Percentiles rank a stretch among this genome's conserved stretches.
Evolutionary conservation across 1,140 invertebrate genomes (phyloP).

Genomic region (Scaptomyza hsui): DNA sequence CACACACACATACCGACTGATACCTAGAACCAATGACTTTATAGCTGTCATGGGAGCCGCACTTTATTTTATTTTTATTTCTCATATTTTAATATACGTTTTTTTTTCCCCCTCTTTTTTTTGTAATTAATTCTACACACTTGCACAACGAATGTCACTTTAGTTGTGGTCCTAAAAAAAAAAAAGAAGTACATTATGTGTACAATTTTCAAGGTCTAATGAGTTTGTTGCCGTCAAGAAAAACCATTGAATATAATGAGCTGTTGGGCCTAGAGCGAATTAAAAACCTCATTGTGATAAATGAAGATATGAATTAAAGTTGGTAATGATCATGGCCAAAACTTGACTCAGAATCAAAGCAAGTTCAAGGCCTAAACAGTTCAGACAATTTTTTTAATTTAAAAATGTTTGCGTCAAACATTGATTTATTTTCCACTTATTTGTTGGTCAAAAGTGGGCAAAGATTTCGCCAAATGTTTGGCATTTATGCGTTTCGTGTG

Average conservation of each 20-base stretch:
- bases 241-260: slow-evolving; percentile 70
- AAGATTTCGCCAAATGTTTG: slow-evolving; percentile 7
- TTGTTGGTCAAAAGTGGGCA: slow-evolving; percentile 18
- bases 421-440: slow-evolving; percentile 50
- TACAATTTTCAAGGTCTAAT: slow-evolving; percentile 76
- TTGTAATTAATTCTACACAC: slow-evolving; percentile 77
- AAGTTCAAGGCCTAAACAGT: slow-evolving; percentile 66
- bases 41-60: slow-evolving; percentile 72
- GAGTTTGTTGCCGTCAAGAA: slow-evolving; percentile 65
- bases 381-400: too few species aligned
- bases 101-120: slow-evolving; percentile 39
- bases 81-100: slow-evolving; percentile 34
- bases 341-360: slow-evolving; percentile 10
- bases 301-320: slow-evolving; percentile 76
- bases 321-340: slow-evolving; percentile 26
- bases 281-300: slow-evolving; percentile 75
- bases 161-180: slow-evolving; percentile 58
- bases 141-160: slow-evolving; percentile 69
- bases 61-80: slow-evolving; percentile 51
- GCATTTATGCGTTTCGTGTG: slow-evolving; percentile 25
- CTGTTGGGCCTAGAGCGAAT: slow-evolving; percentile 51
- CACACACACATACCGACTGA: not conserved
- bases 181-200: slow-evolving; percentile 14
- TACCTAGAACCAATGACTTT: slow-evolving; percentile 35
- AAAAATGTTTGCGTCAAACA: slow-evolving; percentile 19